phyloP scores from a whole-genome alignment of 2,113 vertebrate species.

The Rafetus swinhoei region DNA sequence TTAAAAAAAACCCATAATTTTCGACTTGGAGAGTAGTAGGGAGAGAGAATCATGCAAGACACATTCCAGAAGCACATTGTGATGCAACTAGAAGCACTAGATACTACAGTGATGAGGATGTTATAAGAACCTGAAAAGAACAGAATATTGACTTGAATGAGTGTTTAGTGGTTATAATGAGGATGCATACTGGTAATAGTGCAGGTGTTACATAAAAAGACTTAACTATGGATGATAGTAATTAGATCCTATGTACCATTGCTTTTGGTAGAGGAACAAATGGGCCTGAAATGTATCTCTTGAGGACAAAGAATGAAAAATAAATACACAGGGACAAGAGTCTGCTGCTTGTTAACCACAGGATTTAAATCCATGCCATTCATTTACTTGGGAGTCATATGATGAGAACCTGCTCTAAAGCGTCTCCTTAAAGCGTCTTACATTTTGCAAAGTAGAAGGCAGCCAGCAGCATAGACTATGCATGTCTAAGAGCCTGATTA shows the following conservation, averaged over 20 bases:
- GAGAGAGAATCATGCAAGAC: not conserved
- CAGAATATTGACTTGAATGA: not conserved
- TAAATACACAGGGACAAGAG: not conserved
- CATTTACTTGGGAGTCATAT: not conserved
- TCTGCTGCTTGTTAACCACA: slow-evolving; percentile 10
- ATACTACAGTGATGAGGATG: not conserved
- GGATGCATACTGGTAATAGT: not conserved
- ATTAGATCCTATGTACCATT: not conserved
- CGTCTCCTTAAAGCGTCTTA: not conserved
- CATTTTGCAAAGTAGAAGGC: slow-evolving; percentile 14
- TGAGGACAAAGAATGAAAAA: not conserved
- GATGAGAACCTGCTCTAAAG: not conserved
- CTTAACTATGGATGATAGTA: not conserved
- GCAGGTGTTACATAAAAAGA: not conserved
- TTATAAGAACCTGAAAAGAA: not conserved
- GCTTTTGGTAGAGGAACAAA: not conserved
- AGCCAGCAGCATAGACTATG: not conserved
- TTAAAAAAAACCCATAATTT: not conserved
- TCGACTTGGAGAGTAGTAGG: not conserved
- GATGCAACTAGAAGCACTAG: not conserved
- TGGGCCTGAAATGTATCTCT: not conserved
- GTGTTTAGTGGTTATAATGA: not conserved
- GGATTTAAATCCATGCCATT: not conserved
- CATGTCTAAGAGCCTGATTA: slow-evolving; percentile 6
- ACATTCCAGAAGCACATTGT: too few species aligned